Conservation (phyloP, 2,888 invertebrate species). For the Luperina nickerlii region DNA sequence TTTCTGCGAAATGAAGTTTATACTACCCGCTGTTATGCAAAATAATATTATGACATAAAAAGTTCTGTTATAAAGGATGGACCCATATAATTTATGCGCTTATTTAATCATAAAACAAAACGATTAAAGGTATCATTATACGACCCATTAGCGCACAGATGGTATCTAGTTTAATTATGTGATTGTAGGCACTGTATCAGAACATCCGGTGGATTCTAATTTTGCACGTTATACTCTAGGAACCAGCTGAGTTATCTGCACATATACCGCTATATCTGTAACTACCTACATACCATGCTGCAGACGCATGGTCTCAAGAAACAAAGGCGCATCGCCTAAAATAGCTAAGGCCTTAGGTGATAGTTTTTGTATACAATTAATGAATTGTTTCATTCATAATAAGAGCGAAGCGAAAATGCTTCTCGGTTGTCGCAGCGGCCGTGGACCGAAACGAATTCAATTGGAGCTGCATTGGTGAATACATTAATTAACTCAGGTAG, state of each 20-base stretch:
- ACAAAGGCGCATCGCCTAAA: too few relatives aligned
- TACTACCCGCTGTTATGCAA: background rate
- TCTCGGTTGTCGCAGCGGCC: background rate
- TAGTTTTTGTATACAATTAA: background rate
- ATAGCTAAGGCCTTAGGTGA: too few relatives aligned
- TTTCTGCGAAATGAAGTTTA: background rate
- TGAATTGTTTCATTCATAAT: background rate
- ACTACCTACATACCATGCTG: background rate
- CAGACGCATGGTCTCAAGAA: too few relatives aligned
- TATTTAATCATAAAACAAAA: conserved; percentile 5
- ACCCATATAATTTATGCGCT: background rate
- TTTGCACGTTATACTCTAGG: too few relatives aligned
- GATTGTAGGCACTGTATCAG: conserved; percentile 4
- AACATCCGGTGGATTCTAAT: conserved; percentile 28
- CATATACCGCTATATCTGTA: too few relatives aligned
- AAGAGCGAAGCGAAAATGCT: background rate
- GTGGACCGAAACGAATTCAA: background rate
- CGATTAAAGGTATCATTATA: conserved; percentile 5
- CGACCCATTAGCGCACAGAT: conserved; percentile 7
- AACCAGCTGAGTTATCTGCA: background rate
- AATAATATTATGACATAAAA: background rate
- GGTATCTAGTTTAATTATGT: conserved; percentile 31
- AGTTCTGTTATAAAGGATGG: background rate
- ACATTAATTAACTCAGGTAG: background rate
- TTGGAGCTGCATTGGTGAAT: background rate